phyloP scores from a whole-genome alignment of 2,797 vertebrate genomes.

The Hydrocynus forskahlii region DNA sequence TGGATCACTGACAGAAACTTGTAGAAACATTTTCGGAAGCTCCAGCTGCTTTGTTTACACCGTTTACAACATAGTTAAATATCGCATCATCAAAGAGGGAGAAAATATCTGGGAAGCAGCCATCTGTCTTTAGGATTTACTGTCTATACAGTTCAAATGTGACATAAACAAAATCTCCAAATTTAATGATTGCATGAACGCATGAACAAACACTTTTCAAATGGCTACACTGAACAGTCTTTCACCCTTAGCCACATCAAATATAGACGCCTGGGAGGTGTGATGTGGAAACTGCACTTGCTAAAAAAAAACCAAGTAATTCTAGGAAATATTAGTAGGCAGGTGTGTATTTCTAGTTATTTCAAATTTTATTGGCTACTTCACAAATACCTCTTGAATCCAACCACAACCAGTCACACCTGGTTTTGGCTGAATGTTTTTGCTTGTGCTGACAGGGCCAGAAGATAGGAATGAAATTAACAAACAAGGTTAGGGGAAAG shows the following conservation, averaged over 20 bases:
- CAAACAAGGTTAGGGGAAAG: not conserved
- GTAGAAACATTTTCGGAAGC: not conserved
- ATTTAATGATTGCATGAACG: not conserved
- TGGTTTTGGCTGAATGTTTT: not conserved
- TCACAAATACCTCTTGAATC: conserved; percentile 2
- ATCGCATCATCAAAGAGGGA: not conserved
- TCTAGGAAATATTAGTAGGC: not conserved
- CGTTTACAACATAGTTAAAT: not conserved
- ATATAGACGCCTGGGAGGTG: not conserved
- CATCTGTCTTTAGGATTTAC: not conserved
- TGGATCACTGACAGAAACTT: not conserved
- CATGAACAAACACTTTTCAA: not conserved
- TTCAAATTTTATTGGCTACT: not conserved
- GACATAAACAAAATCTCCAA: not conserved
- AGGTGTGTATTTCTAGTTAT: conserved; percentile 17
- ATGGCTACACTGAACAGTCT: not conserved
- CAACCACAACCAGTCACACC: not conserved
- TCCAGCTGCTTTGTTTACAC: not conserved
- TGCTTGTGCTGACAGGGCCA: not conserved
- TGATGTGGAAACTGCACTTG: not conserved
- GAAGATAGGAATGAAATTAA: not conserved
- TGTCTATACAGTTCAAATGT: not conserved
- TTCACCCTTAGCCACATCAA: conserved; percentile 1
- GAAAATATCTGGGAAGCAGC: not conserved
- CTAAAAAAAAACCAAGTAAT: not conserved